A percentile compares a stretch with the other conserved stretches of the same genome.
Conservation (phyloP, 2,113 vertebrate genomes). For the Ariopsis seemanni region DNA sequence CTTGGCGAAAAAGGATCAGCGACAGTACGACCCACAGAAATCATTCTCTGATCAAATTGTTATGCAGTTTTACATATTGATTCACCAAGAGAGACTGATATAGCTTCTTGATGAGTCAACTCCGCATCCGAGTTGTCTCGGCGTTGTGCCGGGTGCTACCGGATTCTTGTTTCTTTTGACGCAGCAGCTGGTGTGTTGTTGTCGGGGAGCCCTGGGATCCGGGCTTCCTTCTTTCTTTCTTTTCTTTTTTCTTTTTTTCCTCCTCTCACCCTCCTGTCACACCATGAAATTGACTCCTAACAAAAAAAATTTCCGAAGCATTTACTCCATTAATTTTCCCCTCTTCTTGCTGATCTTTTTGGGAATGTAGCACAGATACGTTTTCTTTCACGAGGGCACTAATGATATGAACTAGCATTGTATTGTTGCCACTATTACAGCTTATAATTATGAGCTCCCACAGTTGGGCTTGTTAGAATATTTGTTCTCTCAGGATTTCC, state of each 20-base stretch:
- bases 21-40: neutral
- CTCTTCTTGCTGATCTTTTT: neutral
- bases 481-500: conserved; percentile 45
- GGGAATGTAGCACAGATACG: conserved; percentile 18
- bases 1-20: neutral
- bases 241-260: neutral
- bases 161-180: conserved; percentile 23
- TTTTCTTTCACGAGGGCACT: conserved; percentile 15
- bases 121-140: conserved; percentile 54
- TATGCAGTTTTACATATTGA: conserved; percentile 9
- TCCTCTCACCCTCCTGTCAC: neutral
- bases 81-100: neutral
- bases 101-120: conserved; percentile 61
- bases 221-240: conserved; percentile 19
- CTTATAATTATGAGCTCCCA: conserved; percentile 32
- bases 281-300: conserved; percentile 4
- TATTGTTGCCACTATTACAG: conserved; percentile 14
- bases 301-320: neutral
- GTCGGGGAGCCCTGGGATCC: conserved; percentile 38
- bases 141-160: conserved; percentile 5
- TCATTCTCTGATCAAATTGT: neutral
- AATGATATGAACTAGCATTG: conserved; percentile 1
- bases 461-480: conserved; percentile 47
- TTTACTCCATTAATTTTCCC: neutral
- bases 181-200: conserved; percentile 42